Evolutionary conservation across 2,113 vertebrate species (phyloP).

Genomic region (Pteruthius melanotis): DNA sequence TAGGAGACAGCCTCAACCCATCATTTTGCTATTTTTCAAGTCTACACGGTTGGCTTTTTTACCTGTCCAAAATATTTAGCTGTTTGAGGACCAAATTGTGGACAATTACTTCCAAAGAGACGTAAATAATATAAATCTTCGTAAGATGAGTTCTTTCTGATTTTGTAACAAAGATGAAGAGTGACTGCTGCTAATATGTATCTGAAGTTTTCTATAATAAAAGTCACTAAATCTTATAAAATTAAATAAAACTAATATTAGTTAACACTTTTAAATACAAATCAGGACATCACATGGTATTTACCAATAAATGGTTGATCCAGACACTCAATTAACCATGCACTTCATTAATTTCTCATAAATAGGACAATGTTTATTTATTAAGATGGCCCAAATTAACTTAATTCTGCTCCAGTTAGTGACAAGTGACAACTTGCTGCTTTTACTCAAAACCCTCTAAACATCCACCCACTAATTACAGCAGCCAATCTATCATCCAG

Average conservation of each 20-base stretch:
- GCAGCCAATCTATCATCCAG: background rate
- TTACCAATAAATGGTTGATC: background rate
- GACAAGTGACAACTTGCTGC: background rate
- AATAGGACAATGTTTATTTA: background rate
- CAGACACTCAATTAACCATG: background rate
- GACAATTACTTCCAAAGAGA: background rate
- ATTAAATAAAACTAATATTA: background rate
- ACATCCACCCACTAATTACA: background rate
- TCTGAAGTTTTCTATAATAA: background rate
- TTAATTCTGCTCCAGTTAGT: background rate
- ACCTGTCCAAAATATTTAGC: background rate
- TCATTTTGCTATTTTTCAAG: background rate
- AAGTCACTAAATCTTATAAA: background rate
- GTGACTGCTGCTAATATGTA: background rate
- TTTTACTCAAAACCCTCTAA: background rate
- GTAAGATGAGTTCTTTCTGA: background rate
- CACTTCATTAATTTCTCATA: background rate
- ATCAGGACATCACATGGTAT: background rate
- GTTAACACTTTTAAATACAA: background rate
- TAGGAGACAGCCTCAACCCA: background rate
- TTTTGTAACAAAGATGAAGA: background rate
- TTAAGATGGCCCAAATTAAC: background rate
- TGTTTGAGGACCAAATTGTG: background rate
- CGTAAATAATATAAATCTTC: background rate
- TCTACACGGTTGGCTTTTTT: background rate